Evolutionary conservation across 2,888 invertebrate species (phyloP).

Genomic region (Polymixis lichenea): DNA sequence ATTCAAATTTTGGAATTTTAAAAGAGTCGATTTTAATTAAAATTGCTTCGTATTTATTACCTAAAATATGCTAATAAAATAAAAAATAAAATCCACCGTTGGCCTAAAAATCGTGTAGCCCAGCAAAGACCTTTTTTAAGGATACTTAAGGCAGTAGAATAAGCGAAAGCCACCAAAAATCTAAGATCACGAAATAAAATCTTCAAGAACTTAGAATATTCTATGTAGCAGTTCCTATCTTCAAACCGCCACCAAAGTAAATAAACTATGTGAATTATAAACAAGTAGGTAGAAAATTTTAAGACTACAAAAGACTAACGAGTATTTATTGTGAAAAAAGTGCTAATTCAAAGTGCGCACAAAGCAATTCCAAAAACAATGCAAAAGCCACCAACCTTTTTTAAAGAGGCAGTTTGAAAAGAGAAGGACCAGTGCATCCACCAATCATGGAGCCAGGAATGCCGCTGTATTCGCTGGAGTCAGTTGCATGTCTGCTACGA

Average conservation of each 20-base stretch:
- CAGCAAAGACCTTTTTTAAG: background rate
- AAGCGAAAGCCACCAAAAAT: background rate
- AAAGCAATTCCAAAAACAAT: conserved; percentile 6
- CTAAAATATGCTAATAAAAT: background rate
- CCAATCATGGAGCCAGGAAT: conserved; percentile 73
- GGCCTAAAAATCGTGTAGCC: too few species aligned
- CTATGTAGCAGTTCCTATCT: background rate
- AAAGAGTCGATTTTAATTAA: background rate
- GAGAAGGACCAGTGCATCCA: background rate
- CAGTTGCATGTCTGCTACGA: conserved; percentile 86
- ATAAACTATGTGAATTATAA: background rate
- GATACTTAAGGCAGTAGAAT: background rate
- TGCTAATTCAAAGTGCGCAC: background rate
- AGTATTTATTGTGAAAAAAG: background rate
- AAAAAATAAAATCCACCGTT: background rate
- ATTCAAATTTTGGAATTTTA: too few species aligned
- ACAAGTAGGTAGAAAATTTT: background rate
- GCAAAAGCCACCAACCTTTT: background rate
- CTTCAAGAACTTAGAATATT: too few species aligned
- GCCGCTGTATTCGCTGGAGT: conserved; percentile 78
- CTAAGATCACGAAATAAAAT: background rate
- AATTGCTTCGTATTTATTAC: too few species aligned
- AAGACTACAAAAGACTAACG: background rate
- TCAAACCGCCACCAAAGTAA: background rate
- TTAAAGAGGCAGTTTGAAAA: background rate